Conservation (phyloP, 2,888 invertebrate species). For the Lasioglossum vierecki region DNA sequence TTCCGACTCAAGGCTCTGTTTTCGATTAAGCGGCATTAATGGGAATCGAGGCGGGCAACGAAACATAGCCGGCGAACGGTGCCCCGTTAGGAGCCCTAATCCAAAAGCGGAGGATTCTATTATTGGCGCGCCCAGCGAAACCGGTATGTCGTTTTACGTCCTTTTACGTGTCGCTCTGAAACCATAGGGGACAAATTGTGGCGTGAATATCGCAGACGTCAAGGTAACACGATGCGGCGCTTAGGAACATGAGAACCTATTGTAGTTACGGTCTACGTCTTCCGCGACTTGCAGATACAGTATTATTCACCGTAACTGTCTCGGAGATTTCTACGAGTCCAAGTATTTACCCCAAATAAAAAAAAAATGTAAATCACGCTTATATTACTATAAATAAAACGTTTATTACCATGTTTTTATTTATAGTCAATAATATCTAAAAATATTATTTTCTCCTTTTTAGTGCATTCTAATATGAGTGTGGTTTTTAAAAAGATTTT, state of each 20-base stretch:
- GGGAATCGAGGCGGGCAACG: slow-evolving; percentile 30
- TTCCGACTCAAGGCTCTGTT: slow-evolving; percentile 54
- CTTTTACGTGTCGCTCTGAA: slow-evolving; percentile 69
- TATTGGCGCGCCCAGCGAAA: slow-evolving; percentile 70
- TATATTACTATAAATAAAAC: no score
- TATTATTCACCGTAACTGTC: neutral
- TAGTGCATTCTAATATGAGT: no score
- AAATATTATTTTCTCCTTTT: no score
- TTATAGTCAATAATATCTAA: no score
- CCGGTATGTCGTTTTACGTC: slow-evolving; percentile 72
- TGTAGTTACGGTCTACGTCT: neutral
- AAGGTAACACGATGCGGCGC: slow-evolving; percentile 61
- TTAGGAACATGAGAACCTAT: slow-evolving; percentile 41
- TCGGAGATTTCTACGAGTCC: no score
- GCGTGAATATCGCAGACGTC: slow-evolving; percentile 65
- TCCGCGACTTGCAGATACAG: neutral
- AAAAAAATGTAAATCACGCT: no score
- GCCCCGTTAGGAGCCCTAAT: slow-evolving; percentile 60
- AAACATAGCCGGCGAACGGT: slow-evolving; percentile 40
- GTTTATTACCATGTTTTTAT: no score
- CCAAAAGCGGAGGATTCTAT: slow-evolving; percentile 78
- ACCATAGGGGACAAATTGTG: slow-evolving; percentile 63
- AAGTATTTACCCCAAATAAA: no score
- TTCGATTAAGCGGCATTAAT: slow-evolving; percentile 62
- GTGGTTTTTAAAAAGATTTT: no score